Conservation (phyloP, 2,797 vertebrate genomes). For the Fundulus diaphanus region DNA sequence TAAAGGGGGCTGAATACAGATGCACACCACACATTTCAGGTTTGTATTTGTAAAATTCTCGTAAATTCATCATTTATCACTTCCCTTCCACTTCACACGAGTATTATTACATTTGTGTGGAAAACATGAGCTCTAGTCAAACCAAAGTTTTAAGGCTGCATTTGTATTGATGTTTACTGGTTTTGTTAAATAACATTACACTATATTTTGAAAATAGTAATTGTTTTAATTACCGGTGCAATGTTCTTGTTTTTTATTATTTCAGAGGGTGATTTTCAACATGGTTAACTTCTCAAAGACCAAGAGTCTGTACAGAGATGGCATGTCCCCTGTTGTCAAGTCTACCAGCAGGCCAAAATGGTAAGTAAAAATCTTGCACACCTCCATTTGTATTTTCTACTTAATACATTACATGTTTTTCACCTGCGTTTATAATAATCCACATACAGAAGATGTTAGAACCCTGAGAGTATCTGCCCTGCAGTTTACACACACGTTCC, state of each 20-base stretch:
- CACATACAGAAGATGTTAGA: no score
- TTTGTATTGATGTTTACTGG: background rate
- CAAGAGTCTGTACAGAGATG: slow-evolving; percentile 97
- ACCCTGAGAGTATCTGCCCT: background rate
- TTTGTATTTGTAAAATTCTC: background rate
- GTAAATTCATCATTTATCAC: background rate
- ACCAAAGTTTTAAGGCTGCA: background rate
- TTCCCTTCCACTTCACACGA: background rate
- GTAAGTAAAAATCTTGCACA: slow-evolving; percentile 70
- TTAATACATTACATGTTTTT: background rate
- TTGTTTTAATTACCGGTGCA: background rate
- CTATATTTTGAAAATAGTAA: background rate
- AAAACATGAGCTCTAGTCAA: background rate
- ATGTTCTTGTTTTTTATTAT: slow-evolving; percentile 47
- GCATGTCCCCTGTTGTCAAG: slow-evolving; percentile 97
- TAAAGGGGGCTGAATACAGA: background rate
- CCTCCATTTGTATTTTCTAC: background rate
- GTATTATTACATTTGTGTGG: background rate
- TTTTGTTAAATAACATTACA: background rate
- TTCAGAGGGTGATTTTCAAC: slow-evolving; percentile 97
- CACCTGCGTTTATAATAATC: background rate
- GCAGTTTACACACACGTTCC: slow-evolving; percentile 22
- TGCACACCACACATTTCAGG: background rate
- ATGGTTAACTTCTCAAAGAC: slow-evolving; percentile 99
- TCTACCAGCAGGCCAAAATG: slow-evolving; percentile 96